Evolutionary conservation across 2,888 invertebrate species (phyloP).

Genomic region (Habroteleia sp.): DNA sequence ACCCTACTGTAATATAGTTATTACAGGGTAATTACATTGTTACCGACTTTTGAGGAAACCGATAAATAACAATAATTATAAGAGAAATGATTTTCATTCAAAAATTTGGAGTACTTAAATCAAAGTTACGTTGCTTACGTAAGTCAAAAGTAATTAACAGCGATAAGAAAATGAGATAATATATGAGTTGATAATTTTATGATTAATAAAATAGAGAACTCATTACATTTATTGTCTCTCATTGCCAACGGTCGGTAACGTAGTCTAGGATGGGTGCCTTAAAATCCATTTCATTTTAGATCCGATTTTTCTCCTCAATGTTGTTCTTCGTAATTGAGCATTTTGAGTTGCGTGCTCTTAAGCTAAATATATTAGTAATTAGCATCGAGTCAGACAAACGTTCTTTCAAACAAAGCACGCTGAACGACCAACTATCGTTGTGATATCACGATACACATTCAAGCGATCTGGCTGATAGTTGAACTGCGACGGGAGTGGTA

Average conservation of each 20-base stretch:
- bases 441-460: constrained; percentile 56
- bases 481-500: constrained; percentile 58
- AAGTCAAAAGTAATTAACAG: no score
- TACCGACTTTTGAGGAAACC: constrained; percentile 6
- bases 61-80: background rate
- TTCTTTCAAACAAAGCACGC: constrained; percentile 8
- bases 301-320: no score
- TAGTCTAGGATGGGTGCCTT: no score
- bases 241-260: no score
- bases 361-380: background rate
- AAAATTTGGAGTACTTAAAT: background rate
- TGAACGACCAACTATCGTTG: constrained; percentile 16
- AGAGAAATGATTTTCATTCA: background rate
- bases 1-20: constrained; percentile 21
- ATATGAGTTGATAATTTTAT: no score
- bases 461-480: constrained; percentile 48
- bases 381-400: constrained; percentile 6
- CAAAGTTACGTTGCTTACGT: background rate
- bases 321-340: no score
- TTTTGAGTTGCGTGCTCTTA: no score
- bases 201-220: no score
- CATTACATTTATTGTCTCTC: no score
- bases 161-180: no score
- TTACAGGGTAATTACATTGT: constrained; percentile 27
- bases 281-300: no score